Conservation (phyloP, 2,797 vertebrate genomes). For the Falco concolor region DNA sequence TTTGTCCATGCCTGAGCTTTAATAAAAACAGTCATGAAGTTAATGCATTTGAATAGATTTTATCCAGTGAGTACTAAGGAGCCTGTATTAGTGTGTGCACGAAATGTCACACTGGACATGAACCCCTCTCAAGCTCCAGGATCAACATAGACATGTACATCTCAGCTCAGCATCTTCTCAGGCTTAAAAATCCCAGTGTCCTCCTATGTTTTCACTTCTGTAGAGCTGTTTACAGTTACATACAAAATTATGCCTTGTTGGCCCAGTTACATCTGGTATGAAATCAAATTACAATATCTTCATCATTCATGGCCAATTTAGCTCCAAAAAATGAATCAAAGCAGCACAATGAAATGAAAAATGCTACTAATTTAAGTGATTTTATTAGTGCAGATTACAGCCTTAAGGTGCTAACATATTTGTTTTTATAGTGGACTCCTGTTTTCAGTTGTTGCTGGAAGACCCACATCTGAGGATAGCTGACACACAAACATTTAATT, state of each 20-base stretch:
- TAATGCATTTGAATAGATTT: constrained; percentile 11
- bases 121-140: neutral
- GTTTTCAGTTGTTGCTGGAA: neutral
- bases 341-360: neutral
- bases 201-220: neutral
- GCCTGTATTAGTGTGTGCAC: neutral
- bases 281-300: neutral
- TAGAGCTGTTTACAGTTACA: neutral
- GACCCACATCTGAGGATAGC: neutral
- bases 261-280: neutral
- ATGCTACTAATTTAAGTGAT: neutral
- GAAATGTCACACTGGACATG: neutral
- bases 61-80: neutral
- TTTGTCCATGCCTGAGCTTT: neutral
- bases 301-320: neutral
- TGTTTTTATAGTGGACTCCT: neutral
- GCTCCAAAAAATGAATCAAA: neutral
- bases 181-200: neutral
- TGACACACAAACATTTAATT: neutral
- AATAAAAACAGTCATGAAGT: neutral
- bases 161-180: neutral
- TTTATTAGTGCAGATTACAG: neutral
- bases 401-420: neutral
- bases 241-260: neutral
- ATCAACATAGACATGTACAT: neutral